Evolutionary conservation across 2,113 vertebrate species (phyloP), one percentile per base, ranked within the genome.

Genomic region (Psammodynastes pulverulentus): DNA sequence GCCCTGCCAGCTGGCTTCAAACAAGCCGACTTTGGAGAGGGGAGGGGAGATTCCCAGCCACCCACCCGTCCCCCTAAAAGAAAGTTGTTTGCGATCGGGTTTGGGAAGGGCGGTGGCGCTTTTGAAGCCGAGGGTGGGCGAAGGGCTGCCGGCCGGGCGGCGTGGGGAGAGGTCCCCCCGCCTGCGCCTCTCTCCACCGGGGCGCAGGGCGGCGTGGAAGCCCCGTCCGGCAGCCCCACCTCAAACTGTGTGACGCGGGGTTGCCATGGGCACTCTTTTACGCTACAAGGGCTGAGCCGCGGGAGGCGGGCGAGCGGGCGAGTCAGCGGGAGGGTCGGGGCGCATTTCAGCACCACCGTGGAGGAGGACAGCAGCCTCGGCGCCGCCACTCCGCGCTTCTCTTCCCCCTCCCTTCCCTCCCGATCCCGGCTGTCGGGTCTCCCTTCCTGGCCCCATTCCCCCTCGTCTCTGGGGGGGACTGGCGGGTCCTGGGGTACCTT

Each of bases 261-360:
- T 98, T 97, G 97, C 97, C 96, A 98, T 98, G 98, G 98, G 97
- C 98, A 98, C 98, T 96, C 97, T 94, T 97, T 97, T 98, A 98
- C 98, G 98, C 98, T 97, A 95, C 96, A 94, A 96, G 97, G 97
- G 95, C 91, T 51, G 91, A 43, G 91, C 26, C n/a, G 91, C 89
- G 72, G 89, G 84, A 39, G 94, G 97, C 94, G 96, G 97, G 97
- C 91, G 54, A 12, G 46, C 86, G 49, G 87, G 51, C n/a, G 21
- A 54, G 34, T 5, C 19, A 6, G 34, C 9, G 53, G 95, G 96
- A 26, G 93, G 52, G 89, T 88, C 92, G 67, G 84, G 84, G 49
- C 89, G 53, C 94, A 97, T 97, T 98, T 98, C 98, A 98, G 98
- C 97, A 98, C 97, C 97, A 97, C 96, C 93, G 96, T 94, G 96